Percentiles rank a stretch among this genome's conserved stretches.
phyloP scores from a whole-genome alignment of 64 coral and sea anemone genomes.

The Acropora yongei region DNA sequence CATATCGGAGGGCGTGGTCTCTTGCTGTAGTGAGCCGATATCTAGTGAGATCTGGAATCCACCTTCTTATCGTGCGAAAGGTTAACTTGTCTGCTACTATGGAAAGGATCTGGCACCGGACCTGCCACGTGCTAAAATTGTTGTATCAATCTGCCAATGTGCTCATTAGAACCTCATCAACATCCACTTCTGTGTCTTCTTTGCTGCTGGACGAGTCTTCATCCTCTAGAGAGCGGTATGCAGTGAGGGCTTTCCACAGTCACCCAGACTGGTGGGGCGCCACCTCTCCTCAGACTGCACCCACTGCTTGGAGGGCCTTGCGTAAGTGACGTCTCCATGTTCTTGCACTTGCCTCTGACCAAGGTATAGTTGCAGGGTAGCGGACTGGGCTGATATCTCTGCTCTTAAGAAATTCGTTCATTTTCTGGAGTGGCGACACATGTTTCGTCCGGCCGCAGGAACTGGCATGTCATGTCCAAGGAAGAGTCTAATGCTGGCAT shows the following conservation, averaged over 20 bases:
- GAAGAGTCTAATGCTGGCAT: background rate
- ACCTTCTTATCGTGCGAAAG: constrained; percentile 23
- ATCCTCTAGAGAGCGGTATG: background rate
- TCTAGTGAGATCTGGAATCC: constrained; percentile 58
- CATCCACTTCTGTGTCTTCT: constrained; percentile 26
- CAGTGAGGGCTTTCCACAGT: background rate
- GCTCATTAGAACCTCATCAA: constrained; percentile 38
- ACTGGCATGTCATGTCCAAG: background rate
- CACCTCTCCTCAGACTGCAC: constrained; percentile 55
- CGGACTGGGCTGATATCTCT: constrained; percentile 72
- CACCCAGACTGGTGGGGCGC: constrained; percentile 41
- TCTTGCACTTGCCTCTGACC: constrained; percentile 44
- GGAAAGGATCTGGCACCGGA: constrained; percentile 43
- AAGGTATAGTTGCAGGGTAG: constrained; percentile 41
- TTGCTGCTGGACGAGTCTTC: no score
- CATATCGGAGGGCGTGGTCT: constrained; percentile 44
- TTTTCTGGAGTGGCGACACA: background rate
- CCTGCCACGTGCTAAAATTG: constrained; percentile 19
- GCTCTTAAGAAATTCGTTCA: constrained; percentile 16
- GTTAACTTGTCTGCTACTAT: constrained; percentile 60
- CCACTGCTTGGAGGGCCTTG: constrained; percentile 64
- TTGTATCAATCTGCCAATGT: constrained; percentile 54
- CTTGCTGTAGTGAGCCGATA: constrained; percentile 60
- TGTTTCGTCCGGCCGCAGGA: background rate
- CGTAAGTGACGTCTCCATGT: constrained; percentile 61